These are phyloP conservation scores for Eilema caniola DNA, from an alignment of 2,888 invertebrate species.

Conservation along the genomic window DNA sequence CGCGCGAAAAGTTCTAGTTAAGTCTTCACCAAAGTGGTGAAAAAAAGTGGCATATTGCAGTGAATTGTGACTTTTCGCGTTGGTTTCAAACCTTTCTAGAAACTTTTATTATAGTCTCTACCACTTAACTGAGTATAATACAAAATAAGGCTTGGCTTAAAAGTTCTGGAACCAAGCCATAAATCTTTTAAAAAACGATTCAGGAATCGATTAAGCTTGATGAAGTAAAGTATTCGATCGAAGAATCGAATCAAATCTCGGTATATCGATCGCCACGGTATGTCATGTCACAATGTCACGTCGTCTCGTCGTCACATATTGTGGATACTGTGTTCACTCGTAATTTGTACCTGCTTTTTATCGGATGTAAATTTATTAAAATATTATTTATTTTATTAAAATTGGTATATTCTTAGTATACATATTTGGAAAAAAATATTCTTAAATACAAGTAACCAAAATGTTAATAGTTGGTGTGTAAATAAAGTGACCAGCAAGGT, in stretches of 20 bases:
- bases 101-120: no score
- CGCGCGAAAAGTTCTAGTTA: no score
- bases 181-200: not conserved
- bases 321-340: constrained; percentile 1
- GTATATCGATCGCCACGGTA: constrained; percentile 8
- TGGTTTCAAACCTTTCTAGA: no score
- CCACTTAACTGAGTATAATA: no score
- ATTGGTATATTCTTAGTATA: not conserved
- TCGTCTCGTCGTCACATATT: not conserved
- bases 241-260: not conserved
- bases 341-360: constrained; percentile 15
- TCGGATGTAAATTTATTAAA: constrained; percentile 27
- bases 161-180: no score
- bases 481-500: constrained; percentile 57
- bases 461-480: constrained; percentile 49
- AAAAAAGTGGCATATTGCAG: no score
- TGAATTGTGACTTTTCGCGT: no score
- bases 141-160: no score
- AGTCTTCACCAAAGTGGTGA: no score
- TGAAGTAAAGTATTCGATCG: not conserved
- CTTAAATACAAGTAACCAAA: constrained; percentile 24
- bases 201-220: not conserved
- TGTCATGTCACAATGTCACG: no score
- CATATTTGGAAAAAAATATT: not conserved
- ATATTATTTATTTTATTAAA: not conserved